Conservation (phyloP, 2,797 vertebrate species). For the Falco naumanni region DNA sequence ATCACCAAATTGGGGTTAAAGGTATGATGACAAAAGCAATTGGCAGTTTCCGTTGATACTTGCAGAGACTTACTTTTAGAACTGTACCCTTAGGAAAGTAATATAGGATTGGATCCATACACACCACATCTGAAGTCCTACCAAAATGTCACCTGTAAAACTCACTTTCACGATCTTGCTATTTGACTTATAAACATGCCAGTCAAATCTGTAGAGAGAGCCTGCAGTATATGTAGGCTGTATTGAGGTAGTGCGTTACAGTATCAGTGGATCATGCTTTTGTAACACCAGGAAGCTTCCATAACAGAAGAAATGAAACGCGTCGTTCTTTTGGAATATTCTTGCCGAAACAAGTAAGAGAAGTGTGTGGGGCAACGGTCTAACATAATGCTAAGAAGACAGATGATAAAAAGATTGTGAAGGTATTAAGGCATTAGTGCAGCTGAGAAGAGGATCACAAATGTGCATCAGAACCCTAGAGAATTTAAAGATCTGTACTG, state of each 20-base stretch:
- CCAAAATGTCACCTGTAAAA: not conserved
- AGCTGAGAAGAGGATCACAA: not conserved
- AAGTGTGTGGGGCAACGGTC: not conserved
- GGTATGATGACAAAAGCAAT: not conserved
- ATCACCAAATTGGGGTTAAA: not conserved
- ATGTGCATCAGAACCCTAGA: not conserved
- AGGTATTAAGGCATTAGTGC: not conserved
- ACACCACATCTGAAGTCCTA: not conserved
- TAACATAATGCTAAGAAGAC: not conserved
- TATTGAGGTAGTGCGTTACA: not conserved
- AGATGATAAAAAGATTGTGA: not conserved
- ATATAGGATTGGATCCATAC: not conserved
- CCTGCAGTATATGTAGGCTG: not conserved
- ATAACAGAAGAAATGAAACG: not conserved
- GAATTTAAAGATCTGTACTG: not conserved
- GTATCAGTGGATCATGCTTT: not conserved
- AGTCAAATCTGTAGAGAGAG: not conserved
- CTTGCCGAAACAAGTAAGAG: slow-evolving; percentile 19
- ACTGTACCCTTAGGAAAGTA: not conserved
- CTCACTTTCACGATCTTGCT: not conserved
- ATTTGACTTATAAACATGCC: not conserved
- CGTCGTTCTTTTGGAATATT: not conserved
- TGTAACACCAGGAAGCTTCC: not conserved
- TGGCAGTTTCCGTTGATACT: not conserved
- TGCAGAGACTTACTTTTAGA: slow-evolving; percentile 19